phyloP scores from a whole-genome alignment of 2,797 vertebrate genomes.

The Chiloscyllium punctatum region DNA sequence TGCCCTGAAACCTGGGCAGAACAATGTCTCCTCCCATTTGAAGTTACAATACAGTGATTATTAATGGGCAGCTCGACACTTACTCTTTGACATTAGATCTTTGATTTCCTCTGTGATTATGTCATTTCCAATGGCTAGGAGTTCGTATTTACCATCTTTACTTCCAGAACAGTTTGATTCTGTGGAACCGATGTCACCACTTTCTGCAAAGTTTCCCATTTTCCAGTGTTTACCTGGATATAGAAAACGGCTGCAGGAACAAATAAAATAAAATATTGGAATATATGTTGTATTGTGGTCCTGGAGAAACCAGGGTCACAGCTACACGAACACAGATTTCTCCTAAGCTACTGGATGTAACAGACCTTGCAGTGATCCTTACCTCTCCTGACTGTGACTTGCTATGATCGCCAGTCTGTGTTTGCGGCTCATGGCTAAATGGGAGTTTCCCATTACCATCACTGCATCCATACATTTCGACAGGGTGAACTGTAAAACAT shows the following conservation, averaged over 20 bases:
- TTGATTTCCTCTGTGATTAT: conserved; percentile 78
- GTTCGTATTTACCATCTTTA: conserved; percentile 89
- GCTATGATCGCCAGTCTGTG: conserved; percentile 89
- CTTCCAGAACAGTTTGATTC: conserved; percentile 61
- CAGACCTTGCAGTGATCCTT: conserved; percentile 26
- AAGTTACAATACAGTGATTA: background rate
- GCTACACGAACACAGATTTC: background rate
- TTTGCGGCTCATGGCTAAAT: conserved; percentile 78
- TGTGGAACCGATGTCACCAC: conserved; percentile 49
- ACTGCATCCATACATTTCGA: conserved; percentile 85
- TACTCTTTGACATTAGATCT: conserved; percentile 80
- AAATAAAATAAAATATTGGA: background rate
- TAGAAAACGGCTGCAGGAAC: conserved; percentile 74
- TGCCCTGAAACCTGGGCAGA: background rate
- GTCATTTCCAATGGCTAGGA: conserved; percentile 80
- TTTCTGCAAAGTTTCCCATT: conserved; percentile 57
- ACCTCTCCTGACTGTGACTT: conserved; percentile 91
- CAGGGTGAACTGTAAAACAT: conserved; percentile 69
- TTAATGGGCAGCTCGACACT: conserved; percentile 40
- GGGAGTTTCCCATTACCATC: conserved; percentile 87
- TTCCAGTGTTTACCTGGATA: conserved; percentile 78
- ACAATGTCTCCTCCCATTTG: background rate
- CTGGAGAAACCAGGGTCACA: conserved; percentile 17
- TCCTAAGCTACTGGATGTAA: background rate
- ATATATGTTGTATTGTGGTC: background rate